Conservation (phyloP, 2,888 invertebrate species). For the Caenorhabditis sp. region DNA sequence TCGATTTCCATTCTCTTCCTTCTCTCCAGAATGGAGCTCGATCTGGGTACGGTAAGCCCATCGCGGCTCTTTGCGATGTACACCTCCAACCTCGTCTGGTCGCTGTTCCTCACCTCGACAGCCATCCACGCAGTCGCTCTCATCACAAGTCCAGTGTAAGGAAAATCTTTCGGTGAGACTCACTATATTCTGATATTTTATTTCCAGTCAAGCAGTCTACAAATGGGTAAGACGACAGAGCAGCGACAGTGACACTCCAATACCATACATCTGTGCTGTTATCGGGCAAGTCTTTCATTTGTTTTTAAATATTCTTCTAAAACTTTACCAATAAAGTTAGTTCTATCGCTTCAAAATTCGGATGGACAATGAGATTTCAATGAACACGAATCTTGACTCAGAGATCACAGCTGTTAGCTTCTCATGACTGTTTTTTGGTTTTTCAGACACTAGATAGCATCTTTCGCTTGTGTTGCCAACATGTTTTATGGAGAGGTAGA, state of each 20-base stretch:
- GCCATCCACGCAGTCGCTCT: constrained; percentile 81
- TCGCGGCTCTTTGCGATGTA: constrained; percentile 75
- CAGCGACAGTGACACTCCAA: constrained; percentile 79
- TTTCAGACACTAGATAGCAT: neutral
- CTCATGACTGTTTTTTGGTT: too few relatives aligned
- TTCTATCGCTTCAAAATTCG: too few relatives aligned
- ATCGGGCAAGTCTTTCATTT: constrained; percentile 68
- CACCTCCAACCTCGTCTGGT: constrained; percentile 80
- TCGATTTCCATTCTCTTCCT: constrained; percentile 4
- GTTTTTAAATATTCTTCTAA: neutral
- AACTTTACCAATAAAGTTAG: too few relatives aligned
- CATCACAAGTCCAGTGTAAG: constrained; percentile 81
- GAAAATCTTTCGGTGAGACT: neutral
- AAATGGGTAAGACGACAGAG: constrained; percentile 80
- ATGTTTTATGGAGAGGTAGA: too few relatives aligned
- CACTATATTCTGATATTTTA: neutral
- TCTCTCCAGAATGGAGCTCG: constrained; percentile 49
- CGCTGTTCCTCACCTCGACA: constrained; percentile 79
- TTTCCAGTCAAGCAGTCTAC: constrained; percentile 81
- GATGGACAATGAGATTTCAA: too few relatives aligned
- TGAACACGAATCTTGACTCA: neutral
- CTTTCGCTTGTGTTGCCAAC: constrained; percentile 1
- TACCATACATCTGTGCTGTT: constrained; percentile 80
- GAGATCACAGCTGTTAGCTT: neutral
- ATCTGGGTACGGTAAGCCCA: constrained; percentile 61